Evolutionary conservation across 1,140 invertebrate species (phyloP), one percentile per base, ranked within the genome.

Genomic region (Platyscapa corneri): DNA sequence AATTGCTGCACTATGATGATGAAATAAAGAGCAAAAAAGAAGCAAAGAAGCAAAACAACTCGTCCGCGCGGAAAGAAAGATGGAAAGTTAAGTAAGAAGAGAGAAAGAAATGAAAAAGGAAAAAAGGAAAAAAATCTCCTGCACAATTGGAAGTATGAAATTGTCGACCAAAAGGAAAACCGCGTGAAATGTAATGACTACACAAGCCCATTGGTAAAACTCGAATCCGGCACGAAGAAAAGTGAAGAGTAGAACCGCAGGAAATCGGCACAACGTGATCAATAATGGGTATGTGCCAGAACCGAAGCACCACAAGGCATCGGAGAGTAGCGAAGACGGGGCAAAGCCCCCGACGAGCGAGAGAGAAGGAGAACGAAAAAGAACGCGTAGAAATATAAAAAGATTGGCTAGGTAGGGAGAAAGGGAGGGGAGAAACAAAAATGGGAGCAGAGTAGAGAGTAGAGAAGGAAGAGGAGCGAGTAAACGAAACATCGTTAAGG

Each of bases 221-320:
- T 82, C 79, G 46, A 82, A 82, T 81, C 64, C 78, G 46, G 39
- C 37, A 53, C 85, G 53, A 80, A 79, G 87, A 87, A 88, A 85
- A 88, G 89, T 90, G 88, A 89, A 67, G 88, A 90, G 90, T 89
- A 74, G n/a, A 65, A 76, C 32, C 16, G 64, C n/a, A 78, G 42
- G 64, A 67, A 84, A 84, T 77, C 74, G 75, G 75, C 34, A 56
- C 30, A 75, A 67, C 74, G 30, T 77, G 75, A 84, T 84, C 82
- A 78, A 84, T 84, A 84, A 84, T 84, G 82, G 65, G 56, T 64
- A 83, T 76, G 53, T 83, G 82, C 64, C 70, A 78, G 76, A 72
- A 37, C 80, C 37, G 82, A 84, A 77, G 82, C 82, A 84, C 82
- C 75, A 77, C 82, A 84, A 84, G 74, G 80, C 67, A 82, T 82